phyloP scores from a whole-genome alignment of 2,113 vertebrate genomes.

The Madoqua kirkii region DNA sequence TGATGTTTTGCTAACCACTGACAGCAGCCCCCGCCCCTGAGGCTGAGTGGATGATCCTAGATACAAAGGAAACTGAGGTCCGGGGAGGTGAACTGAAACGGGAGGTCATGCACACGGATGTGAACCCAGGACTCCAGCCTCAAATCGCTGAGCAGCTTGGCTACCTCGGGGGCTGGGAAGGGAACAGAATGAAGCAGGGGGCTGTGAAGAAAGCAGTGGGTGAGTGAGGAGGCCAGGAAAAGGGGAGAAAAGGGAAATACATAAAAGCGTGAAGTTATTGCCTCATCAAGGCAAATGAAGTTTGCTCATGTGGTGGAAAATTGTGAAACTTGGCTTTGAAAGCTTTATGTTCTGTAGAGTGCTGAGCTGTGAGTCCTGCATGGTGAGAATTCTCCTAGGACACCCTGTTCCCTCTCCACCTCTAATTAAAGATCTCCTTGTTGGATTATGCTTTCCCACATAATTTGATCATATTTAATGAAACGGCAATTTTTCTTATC shows the following conservation, averaged over 20 bases:
- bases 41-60: neutral
- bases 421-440: neutral
- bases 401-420: neutral
- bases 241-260: constrained; percentile 23
- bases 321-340: constrained; percentile 59
- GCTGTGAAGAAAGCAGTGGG: neutral
- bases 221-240: neutral
- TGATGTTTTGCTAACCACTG: neutral
- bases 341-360: neutral
- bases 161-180: neutral
- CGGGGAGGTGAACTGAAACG: neutral
- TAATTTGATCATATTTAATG: neutral
- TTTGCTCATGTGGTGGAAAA: constrained; percentile 58
- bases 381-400: neutral
- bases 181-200: neutral
- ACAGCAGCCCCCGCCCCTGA: neutral
- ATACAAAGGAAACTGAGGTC: neutral
- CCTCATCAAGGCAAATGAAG: constrained; percentile 58
- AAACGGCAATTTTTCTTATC: neutral
- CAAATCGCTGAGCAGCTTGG: neutral
- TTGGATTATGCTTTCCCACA: neutral
- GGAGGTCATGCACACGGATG: neutral
- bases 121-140: neutral
- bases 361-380: neutral
- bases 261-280: constrained; percentile 40